phyloP scores from a whole-genome alignment of 2,797 vertebrate species.

The Chromobotia macracanthus region DNA sequence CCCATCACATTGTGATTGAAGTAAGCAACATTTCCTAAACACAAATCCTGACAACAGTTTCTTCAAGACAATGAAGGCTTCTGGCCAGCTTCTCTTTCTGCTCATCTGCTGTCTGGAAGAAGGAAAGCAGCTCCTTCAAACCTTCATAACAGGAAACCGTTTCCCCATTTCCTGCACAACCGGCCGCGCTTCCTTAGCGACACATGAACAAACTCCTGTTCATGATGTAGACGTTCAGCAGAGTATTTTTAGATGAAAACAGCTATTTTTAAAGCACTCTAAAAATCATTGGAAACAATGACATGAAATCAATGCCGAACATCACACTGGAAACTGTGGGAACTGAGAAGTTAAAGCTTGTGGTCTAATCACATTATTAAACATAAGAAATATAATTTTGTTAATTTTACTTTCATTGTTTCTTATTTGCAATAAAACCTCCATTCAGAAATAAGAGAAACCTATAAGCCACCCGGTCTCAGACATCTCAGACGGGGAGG shows the following conservation, averaged over 20 bases:
- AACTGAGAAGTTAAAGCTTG: background rate
- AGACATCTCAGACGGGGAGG: constrained; percentile 49
- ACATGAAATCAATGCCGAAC: background rate
- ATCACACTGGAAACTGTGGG: background rate
- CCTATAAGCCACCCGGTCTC: constrained; percentile 56
- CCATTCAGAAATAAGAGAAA: constrained; percentile 44
- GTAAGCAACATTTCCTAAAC: constrained; percentile 70
- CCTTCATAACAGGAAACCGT: constrained; percentile 99
- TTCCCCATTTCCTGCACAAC: constrained; percentile 97
- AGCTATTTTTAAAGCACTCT: background rate
- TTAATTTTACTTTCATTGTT: background rate
- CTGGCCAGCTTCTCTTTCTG: constrained; percentile 83
- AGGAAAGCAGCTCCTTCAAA: constrained; percentile 88
- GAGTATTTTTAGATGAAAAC: background rate
- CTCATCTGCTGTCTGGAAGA: constrained; percentile 87
- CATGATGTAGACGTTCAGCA: too few relatives aligned
- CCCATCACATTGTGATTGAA: constrained; percentile 48
- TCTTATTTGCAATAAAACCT: background rate
- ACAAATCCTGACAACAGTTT: constrained; percentile 71
- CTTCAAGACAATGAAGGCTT: constrained; percentile 71
- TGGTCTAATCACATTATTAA: background rate
- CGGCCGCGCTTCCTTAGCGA: constrained; percentile 93
- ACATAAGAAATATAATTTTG: background rate
- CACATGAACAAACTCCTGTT: constrained; percentile 84
- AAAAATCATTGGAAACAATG: background rate